phyloP scores from a whole-genome alignment of 1,140 invertebrate species.

The Epicauta chinensis region DNA sequence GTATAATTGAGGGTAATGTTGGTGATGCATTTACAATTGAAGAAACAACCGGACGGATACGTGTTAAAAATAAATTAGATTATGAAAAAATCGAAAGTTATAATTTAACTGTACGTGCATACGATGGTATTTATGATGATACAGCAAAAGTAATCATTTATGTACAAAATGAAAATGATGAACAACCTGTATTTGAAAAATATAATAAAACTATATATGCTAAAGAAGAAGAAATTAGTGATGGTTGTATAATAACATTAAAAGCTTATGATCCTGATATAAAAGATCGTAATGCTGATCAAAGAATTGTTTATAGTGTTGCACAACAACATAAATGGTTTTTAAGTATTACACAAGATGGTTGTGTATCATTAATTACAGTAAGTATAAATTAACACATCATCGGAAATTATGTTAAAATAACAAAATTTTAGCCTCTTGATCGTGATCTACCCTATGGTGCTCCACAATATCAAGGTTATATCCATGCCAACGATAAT shows the following conservation, averaged over 20 bases:
- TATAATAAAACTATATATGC: constrained; percentile 59
- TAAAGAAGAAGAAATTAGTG: constrained; percentile 60
- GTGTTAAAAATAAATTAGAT: constrained; percentile 69
- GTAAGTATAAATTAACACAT: constrained; percentile 24
- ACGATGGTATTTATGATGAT: constrained; percentile 71
- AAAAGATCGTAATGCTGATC: constrained; percentile 60
- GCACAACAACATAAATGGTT: constrained; percentile 63
- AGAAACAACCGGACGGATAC: constrained; percentile 70
- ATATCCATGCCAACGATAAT: constrained; percentile 78
- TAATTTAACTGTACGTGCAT: constrained; percentile 66
- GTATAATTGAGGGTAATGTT: constrained; percentile 70
- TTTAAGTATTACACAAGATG: constrained; percentile 61
- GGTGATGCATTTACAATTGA: constrained; percentile 73
- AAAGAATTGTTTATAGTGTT: constrained; percentile 69
- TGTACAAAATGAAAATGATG: constrained; percentile 79
- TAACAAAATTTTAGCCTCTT: constrained; percentile 42
- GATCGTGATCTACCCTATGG: constrained; percentile 73
- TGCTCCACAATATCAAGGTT: constrained; percentile 73
- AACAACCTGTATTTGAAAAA: constrained; percentile 66
- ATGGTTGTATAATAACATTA: constrained; percentile 58
- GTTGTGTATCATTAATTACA: constrained; percentile 71
- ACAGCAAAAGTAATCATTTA: constrained; percentile 68
- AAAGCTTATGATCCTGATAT: constrained; percentile 83
- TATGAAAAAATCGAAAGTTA: constrained; percentile 79
- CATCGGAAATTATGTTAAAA: neutral